Evolutionary conservation across 2,797 vertebrate species (phyloP).

Genomic region (Prionace glauca): DNA sequence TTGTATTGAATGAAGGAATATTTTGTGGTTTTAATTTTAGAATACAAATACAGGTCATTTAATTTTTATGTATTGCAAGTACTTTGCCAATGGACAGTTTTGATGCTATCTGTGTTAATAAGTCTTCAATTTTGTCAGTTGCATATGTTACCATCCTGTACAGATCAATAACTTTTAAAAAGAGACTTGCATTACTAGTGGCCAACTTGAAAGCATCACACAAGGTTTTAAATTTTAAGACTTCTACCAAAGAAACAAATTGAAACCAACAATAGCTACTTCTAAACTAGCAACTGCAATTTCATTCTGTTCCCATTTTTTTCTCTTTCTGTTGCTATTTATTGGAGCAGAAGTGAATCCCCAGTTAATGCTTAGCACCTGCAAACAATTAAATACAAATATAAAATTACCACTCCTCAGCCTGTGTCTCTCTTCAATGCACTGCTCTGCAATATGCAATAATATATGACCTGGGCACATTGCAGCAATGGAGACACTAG

Average conservation of each 20-base stretch:
- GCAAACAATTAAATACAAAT: neutral
- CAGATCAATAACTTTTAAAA: neutral
- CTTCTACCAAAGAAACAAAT: neutral
- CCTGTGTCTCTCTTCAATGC: neutral
- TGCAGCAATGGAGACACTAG: neutral
- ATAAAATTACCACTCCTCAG: neutral
- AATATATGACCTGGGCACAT: neutral
- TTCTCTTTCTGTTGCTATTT: no score
- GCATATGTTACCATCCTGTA: neutral
- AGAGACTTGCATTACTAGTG: neutral
- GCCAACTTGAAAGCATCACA: neutral
- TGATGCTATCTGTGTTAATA: neutral
- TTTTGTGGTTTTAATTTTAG: neutral
- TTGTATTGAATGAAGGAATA: neutral
- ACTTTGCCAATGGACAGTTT: neutral
- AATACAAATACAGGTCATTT: neutral
- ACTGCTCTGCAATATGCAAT: neutral
- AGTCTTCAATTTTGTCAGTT: slow-evolving; percentile 9
- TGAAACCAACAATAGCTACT: neutral
- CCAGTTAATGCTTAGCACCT: neutral
- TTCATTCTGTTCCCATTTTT: no score
- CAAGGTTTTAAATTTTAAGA: neutral
- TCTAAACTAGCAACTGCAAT: neutral
- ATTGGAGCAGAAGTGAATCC: neutral
- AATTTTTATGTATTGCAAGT: neutral